These are phyloP conservation scores for Danio choprae DNA, from an alignment of 2,797 vertebrate genomes.

Conservation along the genomic window DNA sequence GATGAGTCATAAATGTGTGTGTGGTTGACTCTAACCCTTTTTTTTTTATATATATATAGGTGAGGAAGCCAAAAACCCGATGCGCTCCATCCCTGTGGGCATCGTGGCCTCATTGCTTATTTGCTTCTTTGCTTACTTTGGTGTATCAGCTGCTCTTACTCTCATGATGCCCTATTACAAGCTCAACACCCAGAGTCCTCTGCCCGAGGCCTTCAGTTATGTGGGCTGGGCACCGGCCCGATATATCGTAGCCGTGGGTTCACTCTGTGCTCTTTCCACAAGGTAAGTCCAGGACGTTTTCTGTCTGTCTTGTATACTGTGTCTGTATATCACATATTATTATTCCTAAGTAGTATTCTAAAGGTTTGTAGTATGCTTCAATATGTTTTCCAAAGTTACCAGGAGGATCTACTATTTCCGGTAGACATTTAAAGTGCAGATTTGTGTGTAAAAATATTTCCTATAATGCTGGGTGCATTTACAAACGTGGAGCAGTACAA, in stretches of 20 bases:
- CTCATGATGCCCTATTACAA: constrained; percentile 96
- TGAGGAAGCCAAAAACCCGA: constrained; percentile 94
- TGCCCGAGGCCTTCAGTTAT: constrained; percentile 89
- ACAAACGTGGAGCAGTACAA: no score
- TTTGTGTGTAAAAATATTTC: no score
- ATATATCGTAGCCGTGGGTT: constrained; percentile 91
- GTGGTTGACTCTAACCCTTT: not conserved
- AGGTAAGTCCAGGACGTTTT: constrained; percentile 77
- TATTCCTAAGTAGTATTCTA: no score
- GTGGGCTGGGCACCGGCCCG: constrained; percentile 89
- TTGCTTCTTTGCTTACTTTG: constrained; percentile 95
- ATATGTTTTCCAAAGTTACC: not conserved
- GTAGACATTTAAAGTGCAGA: no score
- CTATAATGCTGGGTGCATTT: not conserved
- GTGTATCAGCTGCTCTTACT: constrained; percentile 92
- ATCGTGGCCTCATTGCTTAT: constrained; percentile 93
- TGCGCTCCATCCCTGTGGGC: constrained; percentile 91
- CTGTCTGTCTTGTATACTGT: not conserved
- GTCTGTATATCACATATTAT: no score
- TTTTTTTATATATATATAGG: constrained; percentile 72
- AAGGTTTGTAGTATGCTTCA: no score
- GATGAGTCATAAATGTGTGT: not conserved
- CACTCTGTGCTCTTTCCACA: constrained; percentile 94
- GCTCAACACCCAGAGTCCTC: constrained; percentile 86
- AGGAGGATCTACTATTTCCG: no score